phyloP scores from a whole-genome alignment of 2,113 vertebrate genomes.

The Cryptomyrus ogoouensis region DNA sequence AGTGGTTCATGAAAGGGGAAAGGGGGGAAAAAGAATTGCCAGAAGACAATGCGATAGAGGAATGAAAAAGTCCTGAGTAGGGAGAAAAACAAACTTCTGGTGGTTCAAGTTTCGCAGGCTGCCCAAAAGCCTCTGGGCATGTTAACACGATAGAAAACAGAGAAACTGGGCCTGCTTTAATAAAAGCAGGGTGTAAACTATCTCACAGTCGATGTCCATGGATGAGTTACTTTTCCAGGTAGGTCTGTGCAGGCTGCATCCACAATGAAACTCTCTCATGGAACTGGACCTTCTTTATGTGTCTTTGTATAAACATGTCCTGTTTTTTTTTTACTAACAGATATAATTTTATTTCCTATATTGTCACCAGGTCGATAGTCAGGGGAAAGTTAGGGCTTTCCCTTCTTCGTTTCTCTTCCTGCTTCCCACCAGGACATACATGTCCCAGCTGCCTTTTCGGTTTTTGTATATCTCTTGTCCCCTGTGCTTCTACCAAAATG shows the following conservation, averaged over 20 bases:
- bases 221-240: background rate
- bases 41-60: background rate
- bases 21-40: background rate
- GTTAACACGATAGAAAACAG: background rate
- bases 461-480: background rate
- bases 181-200: background rate
- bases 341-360: background rate
- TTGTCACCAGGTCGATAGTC: background rate
- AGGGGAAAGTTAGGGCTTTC: background rate
- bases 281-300: background rate
- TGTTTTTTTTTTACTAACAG: background rate
- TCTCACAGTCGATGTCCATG: background rate
- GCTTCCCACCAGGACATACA: background rate
- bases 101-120: background rate
- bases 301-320: background rate
- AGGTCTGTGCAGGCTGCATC: background rate
- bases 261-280: background rate
- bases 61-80: background rate
- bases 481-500: background rate
- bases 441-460: background rate
- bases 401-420: background rate
- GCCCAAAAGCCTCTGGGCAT: background rate
- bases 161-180: background rate
- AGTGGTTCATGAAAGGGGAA: background rate
- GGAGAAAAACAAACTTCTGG: background rate